These are phyloP conservation scores for Trachymyrmex cornetzi DNA, from an alignment of 1,140 invertebrate species.

Conservation along the genomic window DNA sequence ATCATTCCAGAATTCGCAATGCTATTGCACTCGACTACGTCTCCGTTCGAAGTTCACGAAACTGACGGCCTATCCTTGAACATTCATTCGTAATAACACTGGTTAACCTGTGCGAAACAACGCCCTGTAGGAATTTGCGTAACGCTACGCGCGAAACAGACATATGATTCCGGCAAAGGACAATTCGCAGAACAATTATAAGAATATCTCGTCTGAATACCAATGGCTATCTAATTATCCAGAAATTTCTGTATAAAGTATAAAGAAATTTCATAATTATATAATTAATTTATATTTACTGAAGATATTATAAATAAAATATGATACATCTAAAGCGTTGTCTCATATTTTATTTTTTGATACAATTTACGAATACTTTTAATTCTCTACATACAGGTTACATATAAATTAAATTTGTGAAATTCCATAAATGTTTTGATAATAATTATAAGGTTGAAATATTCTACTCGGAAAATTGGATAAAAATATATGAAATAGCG, in stretches of 20 bases:
- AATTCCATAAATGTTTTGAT: background rate
- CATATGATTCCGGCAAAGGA: background rate
- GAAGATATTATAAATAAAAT: conserved; percentile 11
- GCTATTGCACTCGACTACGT: conserved; percentile 22
- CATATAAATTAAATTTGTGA: conserved; percentile 15
- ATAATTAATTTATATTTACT: background rate
- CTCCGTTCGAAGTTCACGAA: background rate
- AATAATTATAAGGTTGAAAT: conserved; percentile 5
- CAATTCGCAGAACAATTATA: conserved; percentile 8
- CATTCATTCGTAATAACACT: conserved; percentile 8
- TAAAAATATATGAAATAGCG: background rate
- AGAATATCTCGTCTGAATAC: conserved; percentile 1
- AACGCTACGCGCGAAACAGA: conserved; percentile 19
- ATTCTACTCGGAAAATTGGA: background rate
- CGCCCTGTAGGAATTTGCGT: conserved; percentile 38
- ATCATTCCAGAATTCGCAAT: conserved; percentile 18
- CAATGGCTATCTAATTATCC: background rate
- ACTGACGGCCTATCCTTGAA: conserved; percentile 46
- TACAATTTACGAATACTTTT: background rate
- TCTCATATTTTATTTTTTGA: background rate
- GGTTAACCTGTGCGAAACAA: conserved; percentile 47
- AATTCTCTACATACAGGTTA: conserved; percentile 4
- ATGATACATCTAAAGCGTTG: background rate
- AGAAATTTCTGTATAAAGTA: too few species aligned
- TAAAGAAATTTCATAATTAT: background rate